Base-by-base conservation (phyloP, 2,888 invertebrate genomes). In the Pterostichus niger region DNA sequence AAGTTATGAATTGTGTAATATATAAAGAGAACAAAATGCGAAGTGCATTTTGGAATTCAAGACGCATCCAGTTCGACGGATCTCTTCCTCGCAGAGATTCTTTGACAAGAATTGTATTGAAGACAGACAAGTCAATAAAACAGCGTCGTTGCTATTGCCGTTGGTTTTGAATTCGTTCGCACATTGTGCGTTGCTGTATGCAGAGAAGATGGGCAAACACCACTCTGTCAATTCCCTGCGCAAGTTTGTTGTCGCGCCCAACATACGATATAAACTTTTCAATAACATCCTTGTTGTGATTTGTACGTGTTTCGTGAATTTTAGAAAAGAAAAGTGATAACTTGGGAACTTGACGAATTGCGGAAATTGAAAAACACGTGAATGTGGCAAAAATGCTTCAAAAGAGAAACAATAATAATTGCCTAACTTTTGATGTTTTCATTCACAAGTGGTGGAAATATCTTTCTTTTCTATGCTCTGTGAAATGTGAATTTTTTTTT, bases 271-370 rank as follows among this genome's bases (percentile, higher is more conserved):
- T 75, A 75, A 75, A 75, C 75, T 75, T 75, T 75, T 75, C 75
- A 52, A 75, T 75, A 75, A 75, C 75, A 75, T 52, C 15, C 75
- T 75, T 52, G 52, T 52, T 49, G 52, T 44, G 52, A 75, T 75
- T 75, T 75, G 75, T 75, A 75, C 75, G 52, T 75, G 75, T 52
- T 75, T 75, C 75, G 75, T 52, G 52, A 75, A 75, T 75, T 75
- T 75, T 52, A 31, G 17, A 75, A 10, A 17, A 73, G 73, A 46
- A 73, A 49, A 73, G 73, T 73, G 73, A 75, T 75, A 52, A 75
- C 75, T 75, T 75, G 24, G n/a, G 52, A 52, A 75, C 75, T 75
- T 75, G 75, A 52, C 75, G 52, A 75, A 75, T 52, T 75, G 75
- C 52, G 52, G 33, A 75, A 31, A 75, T 75, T 75, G 75, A 75